Evolutionary conservation across 2,113 vertebrate species (phyloP), one percentile per base, ranked within the genome.

Genomic region (Corvus hawaiiensis): DNA sequence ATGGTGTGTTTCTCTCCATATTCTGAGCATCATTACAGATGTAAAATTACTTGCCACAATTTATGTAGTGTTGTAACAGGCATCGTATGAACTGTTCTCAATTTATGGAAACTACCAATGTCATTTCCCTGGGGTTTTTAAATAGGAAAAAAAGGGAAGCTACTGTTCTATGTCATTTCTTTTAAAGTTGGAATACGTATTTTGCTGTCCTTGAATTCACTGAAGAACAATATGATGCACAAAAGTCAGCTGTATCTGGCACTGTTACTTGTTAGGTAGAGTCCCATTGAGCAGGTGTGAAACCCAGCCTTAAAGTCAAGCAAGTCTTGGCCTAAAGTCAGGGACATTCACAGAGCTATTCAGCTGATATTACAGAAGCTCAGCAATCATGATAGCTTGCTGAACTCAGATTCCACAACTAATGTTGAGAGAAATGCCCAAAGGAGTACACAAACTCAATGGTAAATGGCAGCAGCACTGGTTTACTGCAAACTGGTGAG

Each of bases 51-150:
- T 68, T 35, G 23, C 13, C 16, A 33, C 16, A 43, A 7, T 71
- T 71, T 44, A 49, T 75, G 9, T 75, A 22, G 22, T 3, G 0
- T 55, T 52, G 17, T 26, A 91, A 75, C 35, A 71, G 19, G 8
- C 35, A 51, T 17, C 0, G 0, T 43, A 30, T 78, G 27, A 84
- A 37, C 10, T 77, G 1, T 77, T 51, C 14, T 39, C 51, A 44
- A 20, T 63, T 89, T 56, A 12, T 44, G 18, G 11, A 61, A 90
- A 14, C 24, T 56, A 55, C 35, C 64, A 15, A 61, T 69, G 20
- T 13, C 9, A 11, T 80, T 80, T 58, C 73, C 39, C 5, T 51
- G 22, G 46, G 8, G 2, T 55, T 91, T 84, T 78, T n/a, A 43
- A 55, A 6, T 3, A 39, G 11, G 5, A 23, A n/a, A 32, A 69